Evolutionary conservation across 1,140 invertebrate genomes (phyloP), one percentile per base, ranked within the genome.

Genomic region (Drosophila mauritiana): DNA sequence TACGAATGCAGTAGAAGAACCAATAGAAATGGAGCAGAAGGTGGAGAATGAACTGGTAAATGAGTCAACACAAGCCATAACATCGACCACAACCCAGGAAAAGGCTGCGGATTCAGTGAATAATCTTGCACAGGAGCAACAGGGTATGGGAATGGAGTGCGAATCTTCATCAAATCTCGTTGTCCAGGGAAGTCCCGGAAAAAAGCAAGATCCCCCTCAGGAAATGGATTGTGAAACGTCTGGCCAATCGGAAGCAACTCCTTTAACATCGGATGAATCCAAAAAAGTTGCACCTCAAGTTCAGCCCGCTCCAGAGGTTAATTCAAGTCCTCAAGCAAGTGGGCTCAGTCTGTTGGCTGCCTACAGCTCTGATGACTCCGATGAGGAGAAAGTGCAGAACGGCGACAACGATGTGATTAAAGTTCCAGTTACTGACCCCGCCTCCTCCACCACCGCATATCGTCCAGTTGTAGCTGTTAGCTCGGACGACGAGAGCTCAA

Each of bases 361-460:
- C 51, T 92, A 92, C 36, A 73, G 62, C 31, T 90, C 86, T 39
- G 84, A 90, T 34, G 77, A 90, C 4, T 75, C 85, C 2, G 76
- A 80, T 52, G 27, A 37, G 0, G 65, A 78, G 20, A 65, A 55
- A 25, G 48, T 6, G 0, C 54, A 61, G 12, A 63, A 83, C n/a
- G 78, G 58, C 37, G 82, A 85, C 45, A 77, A 73, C n/a, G 74
- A 79, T 48, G 73, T 92, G 6, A 53, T 90, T 7, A 84, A 91
- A 61, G 85, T 92, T 1, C 80, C 89, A 0, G 55, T 84, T 13
- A 55, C 73, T 0, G 63, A 45, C 7, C 20, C 46, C 12, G 51
- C 37, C 13, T 67, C 67, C 43, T 65, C 49, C 3, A 39, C 49
- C 3, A 39, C 31, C 13, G 37, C 55, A 2, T 53, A 76, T 1